Evolutionary conservation across 2,113 vertebrate genomes (phyloP), one percentile per base, ranked within the genome.

Genomic region (Silurus glanis): DNA sequence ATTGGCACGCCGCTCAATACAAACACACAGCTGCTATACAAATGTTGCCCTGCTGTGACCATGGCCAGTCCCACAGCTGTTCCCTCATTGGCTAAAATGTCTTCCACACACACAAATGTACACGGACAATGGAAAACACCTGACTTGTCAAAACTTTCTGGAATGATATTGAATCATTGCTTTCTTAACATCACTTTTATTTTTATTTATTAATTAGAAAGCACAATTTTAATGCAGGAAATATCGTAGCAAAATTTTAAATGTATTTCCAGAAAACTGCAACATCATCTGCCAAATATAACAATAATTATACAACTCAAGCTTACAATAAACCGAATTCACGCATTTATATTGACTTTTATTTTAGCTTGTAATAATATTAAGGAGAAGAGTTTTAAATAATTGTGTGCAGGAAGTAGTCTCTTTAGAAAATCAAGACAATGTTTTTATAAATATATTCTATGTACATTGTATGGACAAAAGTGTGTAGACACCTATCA

Each of bases 11-110:
- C 10, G 37, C 88, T 89, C 56, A 81, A 85, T 85, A 88, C 88
- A 91, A 92, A 92, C 86, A 86, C 61, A 74, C 85, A 89, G 66
- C 76, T 82, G 82, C 76, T 87, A 45, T 47, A 64, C 21, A 19
- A 80, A 61, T 84, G 83, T 82, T 84, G 88, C 69, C 55, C 75
- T 66, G 59, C 74, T 88, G 92, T 87, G 90, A 56, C 76, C 21
- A 28, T 45, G 82, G 17, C 51, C 74, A 61, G 84, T 76, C 86
- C 61, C 85, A 86, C 58, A 21, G 56, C 79, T 72, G 71, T 19
- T 51, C 72, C 12, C 17, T 71, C 59, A 75, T n/a, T 4, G 66
- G 76, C 86, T 59, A 66, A 81, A 89, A 89, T 58, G 66, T 79
- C 64, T 80, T 83, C 74, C 79, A 69, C 81, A 86, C 28, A 84